Percentiles rank a stretch among this genome's conserved stretches.
Conservation (phyloP, 2,113 vertebrate species). For the Megaceryle maxima region DNA sequence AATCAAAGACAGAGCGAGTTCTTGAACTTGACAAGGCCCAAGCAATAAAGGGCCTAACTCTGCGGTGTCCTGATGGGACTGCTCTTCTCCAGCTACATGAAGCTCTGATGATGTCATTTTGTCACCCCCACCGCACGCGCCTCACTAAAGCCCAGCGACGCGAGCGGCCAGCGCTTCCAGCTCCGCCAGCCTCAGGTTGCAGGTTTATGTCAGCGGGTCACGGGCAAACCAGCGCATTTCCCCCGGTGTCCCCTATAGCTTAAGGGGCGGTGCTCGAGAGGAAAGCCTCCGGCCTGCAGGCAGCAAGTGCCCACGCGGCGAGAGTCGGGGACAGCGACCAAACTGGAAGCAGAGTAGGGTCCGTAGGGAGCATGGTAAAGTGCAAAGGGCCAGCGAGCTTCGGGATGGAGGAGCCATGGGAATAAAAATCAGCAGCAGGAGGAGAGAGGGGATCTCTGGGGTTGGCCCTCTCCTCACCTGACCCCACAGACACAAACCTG, state of each 20-base stretch:
- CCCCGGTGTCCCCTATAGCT: background rate
- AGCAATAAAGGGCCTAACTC: background rate
- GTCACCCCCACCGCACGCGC: accelerated
- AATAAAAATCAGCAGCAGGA: background rate
- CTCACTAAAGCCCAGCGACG: background rate
- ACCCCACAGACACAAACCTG: background rate
- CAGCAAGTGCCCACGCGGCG: background rate
- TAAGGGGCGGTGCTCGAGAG: background rate
- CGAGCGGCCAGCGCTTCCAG: background rate
- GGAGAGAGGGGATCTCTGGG: background rate
- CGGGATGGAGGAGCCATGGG: background rate
- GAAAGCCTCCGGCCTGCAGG: background rate
- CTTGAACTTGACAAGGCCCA: background rate
- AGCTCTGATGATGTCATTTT: accelerated
- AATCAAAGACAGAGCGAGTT: slow-evolving; percentile 25
- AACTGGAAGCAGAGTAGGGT: background rate
- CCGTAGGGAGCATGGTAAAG: accelerated
- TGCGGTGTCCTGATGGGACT: background rate
- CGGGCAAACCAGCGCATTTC: background rate
- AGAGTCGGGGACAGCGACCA: accelerated
- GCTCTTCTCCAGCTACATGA: accelerated
- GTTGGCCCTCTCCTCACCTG: background rate
- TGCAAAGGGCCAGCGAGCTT: background rate
- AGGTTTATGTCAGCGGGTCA: background rate
- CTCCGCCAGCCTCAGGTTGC: background rate